Base-by-base conservation (phyloP, 2,113 vertebrate genomes). In the Emydura subglobosa region DNA sequence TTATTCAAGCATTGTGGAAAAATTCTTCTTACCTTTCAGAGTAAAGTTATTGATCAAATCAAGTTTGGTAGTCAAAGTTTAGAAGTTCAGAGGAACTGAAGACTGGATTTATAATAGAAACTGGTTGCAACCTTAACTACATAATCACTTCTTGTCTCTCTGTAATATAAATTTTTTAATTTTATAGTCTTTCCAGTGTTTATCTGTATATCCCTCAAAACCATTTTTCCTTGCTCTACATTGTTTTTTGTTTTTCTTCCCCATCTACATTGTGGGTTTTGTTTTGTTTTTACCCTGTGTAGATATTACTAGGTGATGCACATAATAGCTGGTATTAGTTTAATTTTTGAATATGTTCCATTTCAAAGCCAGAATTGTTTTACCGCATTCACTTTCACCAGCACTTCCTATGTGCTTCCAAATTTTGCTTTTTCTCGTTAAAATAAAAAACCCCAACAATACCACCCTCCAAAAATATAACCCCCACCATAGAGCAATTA, bases 291-390 rank as follows among this genome's bases (percentile, higher is more conserved):
- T 72, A 5, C 39, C 59, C 50, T 59, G 21, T 65, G 76, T 7
- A 79, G 5, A 1, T 10, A 21, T 83, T 83, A 47, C 93, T 79
- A 27, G 57, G 84, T 13, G 4, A 87, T 53, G 14, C 7, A 81
- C 21, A 34, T 6, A 42, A 21, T 4, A 29, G 0, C 1, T 88
- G 10, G n/a, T n/a, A 39, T 1, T 34, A 55, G 68, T 24, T 68
- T 88, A 88, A 19, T 6, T 95, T 94, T 55, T 59, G 89, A 44
- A 86, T 92, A 81, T 50, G 86, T 92, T 59, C 80, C 68, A 79
- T 87, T 91, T 61, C 65, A 91, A 87, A 87, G 76, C 79, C 39
- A 7, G 27, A 65, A 39, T 19, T 59, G 51, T 42, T 57, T 85
- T 53, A 91, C 2, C 2, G 31, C 31, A 11, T 12, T 79, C 44